These are phyloP conservation scores for Metaphire vulgaris DNA, from an alignment of 1,140 invertebrate genomes.

Conservation along the genomic window DNA sequence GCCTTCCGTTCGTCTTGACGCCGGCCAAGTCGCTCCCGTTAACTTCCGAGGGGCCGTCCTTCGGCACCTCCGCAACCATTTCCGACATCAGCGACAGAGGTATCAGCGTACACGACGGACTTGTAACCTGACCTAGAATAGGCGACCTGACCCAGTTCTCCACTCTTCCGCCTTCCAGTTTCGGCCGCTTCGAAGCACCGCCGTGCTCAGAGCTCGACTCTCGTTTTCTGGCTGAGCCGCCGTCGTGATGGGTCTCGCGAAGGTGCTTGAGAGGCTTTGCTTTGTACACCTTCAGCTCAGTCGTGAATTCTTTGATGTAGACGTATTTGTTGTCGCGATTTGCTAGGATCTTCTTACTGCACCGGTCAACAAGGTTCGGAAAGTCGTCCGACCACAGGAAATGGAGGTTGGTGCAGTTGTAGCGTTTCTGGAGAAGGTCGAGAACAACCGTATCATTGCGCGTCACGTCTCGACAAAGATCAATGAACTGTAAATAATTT, in stretches of 20 bases:
- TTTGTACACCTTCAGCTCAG: slow-evolving; percentile 35
- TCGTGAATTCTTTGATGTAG: slow-evolving; percentile 38
- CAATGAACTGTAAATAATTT: slow-evolving; percentile 37
- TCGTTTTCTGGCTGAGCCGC: slow-evolving; percentile 7
- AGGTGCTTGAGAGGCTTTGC: not conserved
- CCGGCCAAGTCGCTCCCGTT: no score
- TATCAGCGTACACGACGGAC: not conserved
- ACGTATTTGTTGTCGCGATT: slow-evolving; percentile 35
- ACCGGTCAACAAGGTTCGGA: slow-evolving; percentile 29
- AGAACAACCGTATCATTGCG: slow-evolving; percentile 34
- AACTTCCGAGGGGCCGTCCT: no score
- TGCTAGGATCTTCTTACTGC: slow-evolving; percentile 33
- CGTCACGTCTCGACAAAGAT: slow-evolving; percentile 32
- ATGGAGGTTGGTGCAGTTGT: slow-evolving; percentile 32
- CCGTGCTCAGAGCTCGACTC: not conserved
- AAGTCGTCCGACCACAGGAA: slow-evolving; percentile 35
- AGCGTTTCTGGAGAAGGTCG: slow-evolving; percentile 34
- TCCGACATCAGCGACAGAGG: not conserved
- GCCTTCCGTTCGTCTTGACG: no score
- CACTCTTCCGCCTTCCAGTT: no score
- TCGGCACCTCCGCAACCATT: no score
- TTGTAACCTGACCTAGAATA: not conserved
- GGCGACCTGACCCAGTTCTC: no score
- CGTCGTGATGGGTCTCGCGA: not conserved
- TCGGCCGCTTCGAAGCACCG: no score